Base-by-base conservation (phyloP, 2,797 vertebrate genomes). In the Odontamblyopus lacepedii region DNA sequence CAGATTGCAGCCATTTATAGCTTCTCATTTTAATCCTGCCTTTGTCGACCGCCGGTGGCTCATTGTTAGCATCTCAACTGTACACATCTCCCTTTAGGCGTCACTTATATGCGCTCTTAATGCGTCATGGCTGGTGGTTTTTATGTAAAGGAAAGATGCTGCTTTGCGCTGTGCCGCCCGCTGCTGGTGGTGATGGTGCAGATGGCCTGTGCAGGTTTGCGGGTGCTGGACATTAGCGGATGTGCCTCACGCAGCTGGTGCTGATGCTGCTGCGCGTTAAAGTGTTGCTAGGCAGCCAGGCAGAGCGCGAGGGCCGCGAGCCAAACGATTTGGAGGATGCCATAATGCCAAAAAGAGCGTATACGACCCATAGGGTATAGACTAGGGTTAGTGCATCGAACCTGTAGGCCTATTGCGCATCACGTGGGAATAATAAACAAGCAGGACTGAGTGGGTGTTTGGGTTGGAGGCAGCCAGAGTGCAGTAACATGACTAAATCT, bases 281-380 rank as follows among this genome's bases (percentile, higher is more conserved):
- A 50, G 78, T 91, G 94, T 94, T 94, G 94, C 93, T 93, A 95
- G 89, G 93, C 91, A 93, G 92, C 92, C 87, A 76, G 81, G 83
- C 67, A 29, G 82, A 66, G 63, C 67, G 62, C 73, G 61, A 66
- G 57, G 59, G 60, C 60, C 65, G 68, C 68, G 26, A 50, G 63
- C 68, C 29, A 69, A 63, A 26, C 67, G 67, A 59, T 29, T 4
- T 19, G 7, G 41, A 38, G 0, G 76, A 85, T 74, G 60, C 51
- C 30, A 29, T 1, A 60, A 61, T 16, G 13, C 15, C 23, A 59
- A 61, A 61, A 30, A 61, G 13, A 13, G 29, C 29, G 29, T 55
- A 15, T 5, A 4, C 4, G n/a, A 8, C 23, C 11, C 12, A 13
- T 55, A 2, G 51, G 19, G 26, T 12, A 18, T 63, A 38, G 5